Percentiles rank a stretch among this genome's conserved stretches.
phyloP scores from a whole-genome alignment of 30 jellyfish, hydroid and myxozoan genomes.

The Aurelia sp. region DNA sequence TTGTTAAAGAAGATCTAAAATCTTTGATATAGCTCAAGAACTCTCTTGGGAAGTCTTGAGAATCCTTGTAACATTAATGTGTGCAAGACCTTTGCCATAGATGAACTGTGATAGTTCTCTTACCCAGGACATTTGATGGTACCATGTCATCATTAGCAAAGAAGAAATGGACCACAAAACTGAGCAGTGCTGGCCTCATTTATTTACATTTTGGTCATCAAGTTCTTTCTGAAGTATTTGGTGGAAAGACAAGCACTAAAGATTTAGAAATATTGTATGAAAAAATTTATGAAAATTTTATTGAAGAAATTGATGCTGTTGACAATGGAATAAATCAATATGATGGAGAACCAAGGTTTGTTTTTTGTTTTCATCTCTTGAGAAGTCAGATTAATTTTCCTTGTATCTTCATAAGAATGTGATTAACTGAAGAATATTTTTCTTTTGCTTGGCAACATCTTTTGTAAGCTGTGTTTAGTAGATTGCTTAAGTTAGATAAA shows the following conservation, averaged over 20 bases:
- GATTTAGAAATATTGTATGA: conserved; percentile 48
- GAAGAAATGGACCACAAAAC: conserved; percentile 81
- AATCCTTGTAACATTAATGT: too few relatives aligned
- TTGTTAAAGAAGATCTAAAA: too few relatives aligned
- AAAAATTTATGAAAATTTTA: conserved; percentile 82
- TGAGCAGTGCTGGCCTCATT: conserved; percentile 98
- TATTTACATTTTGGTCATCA: conserved; percentile 91
- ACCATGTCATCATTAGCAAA: conserved; percentile 84
- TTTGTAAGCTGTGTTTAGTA: too few relatives aligned
- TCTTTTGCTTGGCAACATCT: too few relatives aligned
- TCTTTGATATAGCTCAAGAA: too few relatives aligned
- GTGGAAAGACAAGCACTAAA: conserved; percentile 32
- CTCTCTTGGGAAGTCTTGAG: too few relatives aligned
- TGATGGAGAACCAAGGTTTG: conserved; percentile 91
- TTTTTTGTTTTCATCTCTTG: background rate
- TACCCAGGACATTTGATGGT: conserved; percentile 81
- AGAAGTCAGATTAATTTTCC: too few relatives aligned
- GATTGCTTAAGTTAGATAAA: background rate
- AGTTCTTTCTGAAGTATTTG: conserved; percentile 54
- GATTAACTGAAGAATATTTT: too few relatives aligned
- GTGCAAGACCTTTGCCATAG: too few relatives aligned
- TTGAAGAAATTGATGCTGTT: conserved; percentile 93
- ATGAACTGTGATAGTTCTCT: background rate
- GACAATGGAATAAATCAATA: conserved; percentile 93
- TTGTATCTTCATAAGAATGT: too few relatives aligned